These are phyloP conservation scores for Mergus octosetaceus DNA, from an alignment of 2,797 vertebrate genomes.

Conservation along the genomic window DNA sequence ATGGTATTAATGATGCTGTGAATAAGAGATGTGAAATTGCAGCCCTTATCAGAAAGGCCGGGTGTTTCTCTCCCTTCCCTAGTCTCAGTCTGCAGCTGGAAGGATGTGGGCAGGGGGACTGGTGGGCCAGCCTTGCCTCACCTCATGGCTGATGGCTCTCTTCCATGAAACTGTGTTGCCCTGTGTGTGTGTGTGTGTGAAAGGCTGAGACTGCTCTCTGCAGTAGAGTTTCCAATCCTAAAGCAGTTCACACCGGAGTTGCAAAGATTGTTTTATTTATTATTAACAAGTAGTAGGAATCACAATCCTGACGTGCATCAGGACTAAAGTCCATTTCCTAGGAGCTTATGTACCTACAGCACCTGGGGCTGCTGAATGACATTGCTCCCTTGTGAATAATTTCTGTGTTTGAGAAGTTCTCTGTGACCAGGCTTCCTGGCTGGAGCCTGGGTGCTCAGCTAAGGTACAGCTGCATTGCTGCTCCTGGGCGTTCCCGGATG, in stretches of 20 bases:
- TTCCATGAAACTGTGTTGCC: background rate
- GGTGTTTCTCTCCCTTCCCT: background rate
- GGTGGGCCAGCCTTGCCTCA: background rate
- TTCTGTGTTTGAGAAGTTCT: background rate
- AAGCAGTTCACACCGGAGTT: background rate
- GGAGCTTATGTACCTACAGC: background rate
- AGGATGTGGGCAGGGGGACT: background rate
- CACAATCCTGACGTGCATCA: background rate
- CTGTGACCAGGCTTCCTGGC: background rate
- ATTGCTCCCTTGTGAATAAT: background rate
- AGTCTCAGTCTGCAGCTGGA: background rate
- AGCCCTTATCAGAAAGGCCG: background rate
- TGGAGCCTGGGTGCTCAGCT: background rate
- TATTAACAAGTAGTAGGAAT: background rate
- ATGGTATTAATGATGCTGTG: background rate
- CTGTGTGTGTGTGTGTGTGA: background rate
- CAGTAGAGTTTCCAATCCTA: background rate
- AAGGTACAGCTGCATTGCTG: background rate
- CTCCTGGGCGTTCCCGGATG: background rate
- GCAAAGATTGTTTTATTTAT: background rate
- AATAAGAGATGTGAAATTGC: background rate
- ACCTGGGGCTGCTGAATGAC: background rate
- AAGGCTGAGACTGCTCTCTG: background rate
- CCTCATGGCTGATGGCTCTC: background rate
- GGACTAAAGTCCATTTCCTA: background rate